Base-by-base conservation (phyloP, 2,797 vertebrate species). In the Phrynocephalus guinanensis region DNA sequence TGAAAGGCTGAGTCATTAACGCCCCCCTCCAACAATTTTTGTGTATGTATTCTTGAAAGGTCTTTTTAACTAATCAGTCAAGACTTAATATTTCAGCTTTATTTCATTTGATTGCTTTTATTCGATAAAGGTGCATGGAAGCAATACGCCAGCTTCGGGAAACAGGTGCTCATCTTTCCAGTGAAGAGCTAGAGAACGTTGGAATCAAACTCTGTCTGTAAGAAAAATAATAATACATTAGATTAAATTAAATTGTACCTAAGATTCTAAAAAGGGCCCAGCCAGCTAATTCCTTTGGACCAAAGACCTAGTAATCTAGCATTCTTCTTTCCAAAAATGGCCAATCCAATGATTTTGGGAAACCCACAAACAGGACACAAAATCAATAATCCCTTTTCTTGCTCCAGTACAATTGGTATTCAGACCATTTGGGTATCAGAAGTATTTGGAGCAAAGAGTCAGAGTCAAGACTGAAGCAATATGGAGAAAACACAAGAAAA, bases 121-220 rank as follows among this genome's bases (percentile, higher is more conserved):
- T 44, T n/a, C 26, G 28, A 10, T 84, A 33, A 89, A 99, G 99
- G 94, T 97, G 97, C 67, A 94, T 87, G 76, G 90, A 97, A 2
- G 93, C 98, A n/a, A 98, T 99, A 83, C 94, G 91, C 88, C 94
- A 98, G 89, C 96, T 99, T 92, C 95, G 97, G 84, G 95, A 96
- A 79, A 98, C 98, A 0, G 98, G 98, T 86, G 98, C 98, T 3
- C 97, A 97, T 90, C 97, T 99, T 75, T 98, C 97, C 70, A 93
- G 94, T 71, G 96, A 96, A 28, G 97, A 98, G 88, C 63, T 98
- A 94, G 97, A 98, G 67, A 97, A 97, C 16, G 89, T 88, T 2
- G 98, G 98, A 91, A 98, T 96, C 0, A 96, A 96, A 52, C 95
- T 99, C 81, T 99, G 98, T 98, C 98, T 98, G 98, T 99, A 95